phyloP scores from a whole-genome alignment of 1,140 invertebrate genomes.

The Brachionus manjavacas region DNA sequence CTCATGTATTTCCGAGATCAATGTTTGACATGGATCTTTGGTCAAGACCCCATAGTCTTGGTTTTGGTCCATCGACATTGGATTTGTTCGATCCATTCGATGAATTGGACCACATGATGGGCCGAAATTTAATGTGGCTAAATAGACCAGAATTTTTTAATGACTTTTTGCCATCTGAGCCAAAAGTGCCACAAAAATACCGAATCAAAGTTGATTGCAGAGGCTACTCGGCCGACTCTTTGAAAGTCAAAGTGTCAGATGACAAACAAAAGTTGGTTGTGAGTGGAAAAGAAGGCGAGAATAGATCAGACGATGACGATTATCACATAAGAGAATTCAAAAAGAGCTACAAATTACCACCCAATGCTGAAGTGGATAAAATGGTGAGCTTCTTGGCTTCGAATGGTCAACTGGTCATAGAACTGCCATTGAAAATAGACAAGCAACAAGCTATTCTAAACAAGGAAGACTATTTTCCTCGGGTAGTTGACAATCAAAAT shows the following conservation, averaged over 20 bases:
- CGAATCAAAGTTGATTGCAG: neutral
- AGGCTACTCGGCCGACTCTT: neutral
- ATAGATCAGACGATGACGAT: neutral
- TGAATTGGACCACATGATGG: neutral
- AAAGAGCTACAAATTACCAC: slow-evolving; percentile 2
- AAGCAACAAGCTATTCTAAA: neutral
- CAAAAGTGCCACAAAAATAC: neutral
- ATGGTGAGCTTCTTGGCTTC: slow-evolving; percentile 28
- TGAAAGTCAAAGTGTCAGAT: neutral
- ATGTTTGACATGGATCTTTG: slow-evolving; percentile 40
- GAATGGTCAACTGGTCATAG: neutral
- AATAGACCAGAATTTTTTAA: neutral
- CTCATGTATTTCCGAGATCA: neutral
- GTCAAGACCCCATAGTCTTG: neutral
- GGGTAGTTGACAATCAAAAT: neutral
- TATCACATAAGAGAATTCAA: slow-evolving; percentile 16
- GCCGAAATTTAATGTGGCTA: neutral
- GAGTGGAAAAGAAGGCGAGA: neutral
- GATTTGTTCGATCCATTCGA: neutral
- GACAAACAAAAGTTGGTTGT: slow-evolving; percentile 9
- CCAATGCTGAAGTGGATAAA: slow-evolving; percentile 1
- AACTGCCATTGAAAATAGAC: slow-evolving; percentile 25
- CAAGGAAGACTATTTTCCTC: neutral
- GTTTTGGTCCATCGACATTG: slow-evolving; percentile 4
- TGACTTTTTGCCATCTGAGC: neutral